Evolutionary conservation across 2,888 invertebrate species (phyloP), one percentile per base, ranked within the genome.

Genomic region (Polyommatus iphigenia): DNA sequence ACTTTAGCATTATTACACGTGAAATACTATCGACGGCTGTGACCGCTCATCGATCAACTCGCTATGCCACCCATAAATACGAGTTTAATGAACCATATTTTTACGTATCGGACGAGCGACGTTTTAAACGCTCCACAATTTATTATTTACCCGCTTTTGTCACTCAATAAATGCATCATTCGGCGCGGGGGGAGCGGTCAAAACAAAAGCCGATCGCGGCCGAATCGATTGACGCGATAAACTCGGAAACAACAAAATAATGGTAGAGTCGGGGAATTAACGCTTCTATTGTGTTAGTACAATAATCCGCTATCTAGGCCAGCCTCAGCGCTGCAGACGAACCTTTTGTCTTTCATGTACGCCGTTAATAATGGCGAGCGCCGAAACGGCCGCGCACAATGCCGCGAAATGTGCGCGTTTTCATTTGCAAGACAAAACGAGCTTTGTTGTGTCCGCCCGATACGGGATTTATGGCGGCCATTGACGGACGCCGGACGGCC

Each of bases 321-420:
- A 93, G 93, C 91, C 90, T 92, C 93, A 92, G 93, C 91, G 90
- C 93, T 93, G 93, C 92, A 94, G 93, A 93, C 92, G 92, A 93
- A 93, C 92, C 94, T 94, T 94, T 94, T 94, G 94, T 94, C 94
- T 94, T 93, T 93, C 94, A 93, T 94, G 93, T 93, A 93, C 93
- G 91, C 93, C 91, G 93, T 93, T 93, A 93, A 93, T 93, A 93
- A 93, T 93, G 92, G 92, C 93, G 93, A 91, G 91, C 93, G 88
- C 93, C 93, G 93, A 93, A 93, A 94, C 93, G 93, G 92, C 93
- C 91, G 93, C 91, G 92, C 91, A 93, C 93, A 93, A 94, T 93
- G 90, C 93, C 93, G 93, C 93, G 92, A 93, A 94, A 93, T 94
- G 93, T 92, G 93, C 93, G 93, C 93, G 93, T 93, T 94, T 94